These are phyloP conservation scores for Threskiornis aethiopicus DNA, from an alignment of 2,797 vertebrate genomes.

Conservation along the genomic window DNA sequence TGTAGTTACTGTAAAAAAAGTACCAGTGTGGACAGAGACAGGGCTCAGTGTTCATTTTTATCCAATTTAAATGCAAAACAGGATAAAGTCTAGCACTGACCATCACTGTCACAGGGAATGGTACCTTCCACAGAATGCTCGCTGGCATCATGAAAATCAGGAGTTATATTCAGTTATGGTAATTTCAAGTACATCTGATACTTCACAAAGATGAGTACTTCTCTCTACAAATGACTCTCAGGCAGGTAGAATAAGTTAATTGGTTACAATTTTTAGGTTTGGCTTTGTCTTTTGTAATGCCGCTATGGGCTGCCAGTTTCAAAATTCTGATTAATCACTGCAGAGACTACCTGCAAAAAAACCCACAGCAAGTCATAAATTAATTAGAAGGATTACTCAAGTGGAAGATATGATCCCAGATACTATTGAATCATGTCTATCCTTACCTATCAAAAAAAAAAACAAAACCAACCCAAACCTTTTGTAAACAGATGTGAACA, in stretches of 20 bases:
- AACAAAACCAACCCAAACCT: neutral
- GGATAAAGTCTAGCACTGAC: neutral
- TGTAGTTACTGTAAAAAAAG: neutral
- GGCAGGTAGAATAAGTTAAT: neutral
- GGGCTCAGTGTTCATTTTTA: neutral
- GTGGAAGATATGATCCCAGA: neutral
- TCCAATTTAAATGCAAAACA: neutral
- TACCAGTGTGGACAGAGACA: neutral
- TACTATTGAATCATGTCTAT: neutral
- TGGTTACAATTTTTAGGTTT: neutral
- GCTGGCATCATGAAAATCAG: neutral
- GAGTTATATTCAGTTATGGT: neutral
- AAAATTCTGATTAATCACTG: slow-evolving; percentile 45
- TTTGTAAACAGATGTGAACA: neutral
- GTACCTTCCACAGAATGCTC: neutral
- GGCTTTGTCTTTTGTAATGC: neutral
- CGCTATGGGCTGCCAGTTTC: slow-evolving; percentile 16
- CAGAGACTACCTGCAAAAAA: neutral
- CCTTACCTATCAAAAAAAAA: neutral
- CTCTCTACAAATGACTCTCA: neutral
- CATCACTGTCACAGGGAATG: neutral
- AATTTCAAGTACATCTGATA: neutral
- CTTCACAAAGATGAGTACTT: neutral
- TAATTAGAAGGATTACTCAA: slow-evolving; percentile 44
- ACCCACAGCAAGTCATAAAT: neutral